Base-by-base conservation (phyloP, 2,797 vertebrate genomes). In the Poeciliopsis infans region DNA sequence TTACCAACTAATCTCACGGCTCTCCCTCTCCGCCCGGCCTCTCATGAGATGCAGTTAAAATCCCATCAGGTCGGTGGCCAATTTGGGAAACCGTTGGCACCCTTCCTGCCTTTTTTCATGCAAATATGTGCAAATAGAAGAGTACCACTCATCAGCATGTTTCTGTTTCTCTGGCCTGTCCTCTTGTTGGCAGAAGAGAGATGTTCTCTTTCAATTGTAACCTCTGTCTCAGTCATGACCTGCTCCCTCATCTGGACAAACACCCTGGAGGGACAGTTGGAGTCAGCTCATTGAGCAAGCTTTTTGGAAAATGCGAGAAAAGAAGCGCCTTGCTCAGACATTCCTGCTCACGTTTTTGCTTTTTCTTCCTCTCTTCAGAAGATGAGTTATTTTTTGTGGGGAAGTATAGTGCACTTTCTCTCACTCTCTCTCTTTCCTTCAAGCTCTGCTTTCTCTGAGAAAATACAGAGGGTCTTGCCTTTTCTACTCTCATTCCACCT, bases 91-190 rank as follows among this genome's bases (percentile, higher is more conserved):
- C 89, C 70, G 89, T 83, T 77, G 80, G 79, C 87, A 39, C 83
- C 91, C 75, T 85, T 41, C 78, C 75, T 12, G 28, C 86, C 79
- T 80, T 94, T 93, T 94, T 93, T 93, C 77, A 95, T 95, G 95
- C 86, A 94, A 94, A 96, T 93, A 79, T 90, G 89, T 87, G 89
- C 91, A 92, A 94, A 95, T 89, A 93, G 85, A 53, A 89, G 89
- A 89, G 88, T 86, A 82, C 77, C 92, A 87, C 91, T 92, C 85
- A 68, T 80, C 76, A 61, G 82, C 59, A 72, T 85, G 86, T 82
- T 55, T 83, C 89, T 77, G 79, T 82, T 68, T 92, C 78, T 71
- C 64, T 28, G 79, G 74, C 84, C 91, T 91, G 41, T 91, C 87
- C 78, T 88, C 81, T 85, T 75, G 73, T 78, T 88, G 84, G 85